phyloP scores from a whole-genome alignment of 2,797 vertebrate species.

The Myotis planiceps region DNA sequence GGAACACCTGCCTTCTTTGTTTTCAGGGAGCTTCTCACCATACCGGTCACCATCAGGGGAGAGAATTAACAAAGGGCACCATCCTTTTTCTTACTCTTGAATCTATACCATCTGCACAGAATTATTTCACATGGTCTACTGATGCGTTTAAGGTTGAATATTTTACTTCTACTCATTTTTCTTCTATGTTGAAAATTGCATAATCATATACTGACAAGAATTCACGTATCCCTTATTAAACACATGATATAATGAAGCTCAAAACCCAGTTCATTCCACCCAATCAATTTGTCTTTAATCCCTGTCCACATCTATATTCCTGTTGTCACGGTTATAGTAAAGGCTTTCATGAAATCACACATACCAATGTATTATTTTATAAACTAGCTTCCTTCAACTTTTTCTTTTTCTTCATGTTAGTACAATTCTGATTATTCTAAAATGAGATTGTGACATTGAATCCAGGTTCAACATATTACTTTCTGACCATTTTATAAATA shows the following conservation, averaged over 20 bases:
- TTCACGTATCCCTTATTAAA: neutral
- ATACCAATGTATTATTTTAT: neutral
- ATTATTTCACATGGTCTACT: neutral
- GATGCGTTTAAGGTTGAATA: neutral
- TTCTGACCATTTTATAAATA: neutral
- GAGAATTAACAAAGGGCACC: neutral
- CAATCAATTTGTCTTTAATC: neutral
- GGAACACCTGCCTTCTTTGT: neutral
- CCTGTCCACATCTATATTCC: neutral
- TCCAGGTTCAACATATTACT: neutral
- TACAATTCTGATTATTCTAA: neutral
- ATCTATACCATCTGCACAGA: neutral
- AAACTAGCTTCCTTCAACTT: neutral
- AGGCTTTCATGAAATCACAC: neutral
- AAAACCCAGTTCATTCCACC: neutral
- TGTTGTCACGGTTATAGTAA: neutral
- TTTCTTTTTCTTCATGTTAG: neutral
- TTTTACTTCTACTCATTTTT: neutral
- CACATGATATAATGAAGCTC: neutral
- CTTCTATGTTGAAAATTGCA: neutral
- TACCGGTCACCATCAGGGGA: rapidly evolving
- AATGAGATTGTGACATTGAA: neutral
- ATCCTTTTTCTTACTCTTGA: rapidly evolving
- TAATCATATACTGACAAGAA: neutral
- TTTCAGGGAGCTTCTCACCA: neutral